These are phyloP conservation scores for Drosophila falleni DNA, from an alignment of 2,888 invertebrate genomes.

Conservation along the genomic window DNA sequence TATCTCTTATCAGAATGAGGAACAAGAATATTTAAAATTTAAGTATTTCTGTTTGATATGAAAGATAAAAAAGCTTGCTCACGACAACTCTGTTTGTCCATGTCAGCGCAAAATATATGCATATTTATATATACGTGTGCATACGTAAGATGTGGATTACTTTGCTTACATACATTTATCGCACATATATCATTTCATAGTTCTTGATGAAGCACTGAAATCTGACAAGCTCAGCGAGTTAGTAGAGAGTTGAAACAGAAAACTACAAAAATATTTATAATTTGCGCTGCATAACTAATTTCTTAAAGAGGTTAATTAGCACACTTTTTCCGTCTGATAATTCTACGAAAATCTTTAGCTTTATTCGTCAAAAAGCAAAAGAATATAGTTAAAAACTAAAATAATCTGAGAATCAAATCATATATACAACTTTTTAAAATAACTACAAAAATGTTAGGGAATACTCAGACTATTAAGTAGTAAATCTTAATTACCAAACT, in stretches of 20 bases:
- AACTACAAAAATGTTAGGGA: neutral
- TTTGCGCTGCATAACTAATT: neutral
- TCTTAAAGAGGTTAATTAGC: neutral
- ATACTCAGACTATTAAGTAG: neutral
- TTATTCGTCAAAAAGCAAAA: no score
- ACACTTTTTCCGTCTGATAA: neutral
- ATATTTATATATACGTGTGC: neutral
- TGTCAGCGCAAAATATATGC: slow-evolving; percentile 42
- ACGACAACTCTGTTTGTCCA: slow-evolving; percentile 45
- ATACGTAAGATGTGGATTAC: slow-evolving; percentile 29
- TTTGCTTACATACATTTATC: slow-evolving; percentile 25
- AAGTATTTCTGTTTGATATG: slow-evolving; percentile 40
- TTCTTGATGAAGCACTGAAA: neutral
- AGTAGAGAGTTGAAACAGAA: neutral
- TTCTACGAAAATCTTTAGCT: neutral
- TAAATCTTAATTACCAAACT: neutral
- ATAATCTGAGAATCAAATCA: neutral
- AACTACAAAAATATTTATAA: slow-evolving; percentile 1
- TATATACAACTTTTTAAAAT: no score
- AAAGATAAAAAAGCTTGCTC: slow-evolving; percentile 33
- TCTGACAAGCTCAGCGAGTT: slow-evolving; percentile 28
- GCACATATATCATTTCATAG: slow-evolving; percentile 7
- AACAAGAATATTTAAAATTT: slow-evolving; percentile 27
- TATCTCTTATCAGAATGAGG: slow-evolving; percentile 39
- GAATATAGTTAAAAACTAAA: no score